Evolutionary conservation across 2,113 vertebrate genomes (phyloP).

Genomic region (Oncorhynchus clarkii): DNA sequence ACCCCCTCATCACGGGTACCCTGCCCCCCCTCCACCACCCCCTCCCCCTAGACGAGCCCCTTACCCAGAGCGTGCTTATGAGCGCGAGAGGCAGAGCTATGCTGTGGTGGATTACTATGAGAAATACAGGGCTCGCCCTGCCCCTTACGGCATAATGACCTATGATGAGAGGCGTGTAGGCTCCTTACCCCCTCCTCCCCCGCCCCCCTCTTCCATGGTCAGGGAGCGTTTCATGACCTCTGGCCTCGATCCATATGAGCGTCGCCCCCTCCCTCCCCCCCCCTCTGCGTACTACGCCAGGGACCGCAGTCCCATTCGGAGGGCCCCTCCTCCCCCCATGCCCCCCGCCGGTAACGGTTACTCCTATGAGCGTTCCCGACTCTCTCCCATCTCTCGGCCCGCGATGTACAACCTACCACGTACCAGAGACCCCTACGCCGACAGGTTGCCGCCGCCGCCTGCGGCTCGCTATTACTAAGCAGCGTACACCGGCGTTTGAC

Average conservation of each 20-base stretch:
- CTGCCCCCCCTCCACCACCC: slow-evolving; percentile 81
- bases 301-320: slow-evolving; percentile 90
- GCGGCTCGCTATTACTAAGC: slow-evolving; percentile 77
- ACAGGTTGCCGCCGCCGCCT: slow-evolving; percentile 78
- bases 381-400: slow-evolving; percentile 83
- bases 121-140: slow-evolving; percentile 86
- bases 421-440: slow-evolving; percentile 83
- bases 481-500: slow-evolving; percentile 42
- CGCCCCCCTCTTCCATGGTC: slow-evolving; percentile 73
- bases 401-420: slow-evolving; percentile 87
- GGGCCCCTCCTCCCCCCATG: slow-evolving; percentile 62
- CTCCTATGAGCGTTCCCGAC: slow-evolving; percentile 85
- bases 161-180: slow-evolving; percentile 72
- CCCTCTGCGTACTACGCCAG: slow-evolving; percentile 80
- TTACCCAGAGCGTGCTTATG: slow-evolving; percentile 82
- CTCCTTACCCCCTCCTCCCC: slow-evolving; percentile 66
- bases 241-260: slow-evolving; percentile 83
- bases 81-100: slow-evolving; percentile 81
- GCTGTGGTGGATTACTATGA: slow-evolving; percentile 95
- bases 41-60: slow-evolving; percentile 70
- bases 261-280: slow-evolving; percentile 83
- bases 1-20: slow-evolving; percentile 66
- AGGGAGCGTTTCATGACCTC: slow-evolving; percentile 79
- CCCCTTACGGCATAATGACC: slow-evolving; percentile 72
- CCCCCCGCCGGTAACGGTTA: slow-evolving; percentile 84